Percentiles rank a stretch among this genome's conserved stretches.
These are phyloP conservation scores for Colinus virginianus DNA, from an alignment of 2,113 vertebrate species.

Conservation along the genomic window DNA sequence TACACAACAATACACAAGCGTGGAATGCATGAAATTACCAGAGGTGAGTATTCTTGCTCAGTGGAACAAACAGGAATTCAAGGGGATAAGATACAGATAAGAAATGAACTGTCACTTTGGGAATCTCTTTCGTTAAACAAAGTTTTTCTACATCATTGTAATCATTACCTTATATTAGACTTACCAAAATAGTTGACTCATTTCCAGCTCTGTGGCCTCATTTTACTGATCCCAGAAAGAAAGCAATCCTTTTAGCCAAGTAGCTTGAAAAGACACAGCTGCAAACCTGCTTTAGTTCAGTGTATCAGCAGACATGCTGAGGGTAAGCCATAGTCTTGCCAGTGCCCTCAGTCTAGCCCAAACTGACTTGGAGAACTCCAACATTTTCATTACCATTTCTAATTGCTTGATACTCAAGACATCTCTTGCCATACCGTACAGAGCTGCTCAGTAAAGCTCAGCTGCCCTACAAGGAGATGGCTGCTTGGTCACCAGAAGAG, in stretches of 20 bases:
- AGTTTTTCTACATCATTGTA: not conserved
- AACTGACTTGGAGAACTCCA: not conserved
- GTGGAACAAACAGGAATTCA: conserved; percentile 15
- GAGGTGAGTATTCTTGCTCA: not conserved
- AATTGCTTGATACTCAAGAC: not conserved
- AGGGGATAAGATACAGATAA: not conserved
- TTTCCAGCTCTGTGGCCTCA: not conserved
- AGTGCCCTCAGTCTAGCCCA: not conserved
- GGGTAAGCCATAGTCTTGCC: not conserved
- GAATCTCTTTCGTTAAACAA: conserved; percentile 8
- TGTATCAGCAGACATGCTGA: not conserved
- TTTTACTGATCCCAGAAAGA: not conserved
- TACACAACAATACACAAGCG: not conserved
- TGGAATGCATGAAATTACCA: not conserved
- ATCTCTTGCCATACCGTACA: not conserved
- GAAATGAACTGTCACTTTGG: not conserved
- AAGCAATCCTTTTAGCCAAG: not conserved
- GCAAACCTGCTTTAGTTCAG: not conserved
- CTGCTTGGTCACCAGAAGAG: not conserved
- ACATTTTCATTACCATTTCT: not conserved
- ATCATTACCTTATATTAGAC: not conserved
- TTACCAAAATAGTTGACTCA: not conserved
- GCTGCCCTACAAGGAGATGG: not conserved
- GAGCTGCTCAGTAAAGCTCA: not conserved
- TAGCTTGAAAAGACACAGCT: not conserved